These are phyloP conservation scores for Hyles lineata DNA, from an alignment of 2,888 invertebrate species.

Conservation along the genomic window DNA sequence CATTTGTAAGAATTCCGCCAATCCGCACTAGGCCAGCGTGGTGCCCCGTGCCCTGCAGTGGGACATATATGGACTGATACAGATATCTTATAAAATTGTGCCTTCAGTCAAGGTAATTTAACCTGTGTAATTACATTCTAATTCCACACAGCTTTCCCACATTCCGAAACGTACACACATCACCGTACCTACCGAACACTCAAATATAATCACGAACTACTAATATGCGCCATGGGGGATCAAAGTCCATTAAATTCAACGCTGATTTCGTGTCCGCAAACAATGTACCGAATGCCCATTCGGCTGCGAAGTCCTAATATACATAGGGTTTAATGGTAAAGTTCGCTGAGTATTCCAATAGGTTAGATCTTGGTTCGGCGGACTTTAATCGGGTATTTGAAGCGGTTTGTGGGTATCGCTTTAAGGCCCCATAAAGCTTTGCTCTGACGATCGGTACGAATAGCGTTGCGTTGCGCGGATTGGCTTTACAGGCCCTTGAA, in stretches of 20 bases:
- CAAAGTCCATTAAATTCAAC: conserved; percentile 8
- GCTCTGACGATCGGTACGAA: too few species aligned
- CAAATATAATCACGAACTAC: conserved; percentile 18
- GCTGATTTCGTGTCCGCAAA: conserved; percentile 27
- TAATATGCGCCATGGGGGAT: not conserved
- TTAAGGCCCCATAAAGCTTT: not conserved
- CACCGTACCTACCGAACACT: not conserved
- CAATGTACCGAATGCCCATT: conserved; percentile 32
- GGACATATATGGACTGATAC: too few species aligned
- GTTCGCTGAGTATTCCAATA: conserved; percentile 13
- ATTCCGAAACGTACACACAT: not conserved
- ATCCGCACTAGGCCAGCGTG: too few species aligned
- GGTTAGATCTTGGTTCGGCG: not conserved
- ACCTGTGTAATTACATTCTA: not conserved
- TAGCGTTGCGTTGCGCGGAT: too few species aligned
- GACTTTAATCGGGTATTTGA: not conserved
- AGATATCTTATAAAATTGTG: not conserved
- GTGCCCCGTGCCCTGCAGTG: too few species aligned
- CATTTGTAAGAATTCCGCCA: too few species aligned
- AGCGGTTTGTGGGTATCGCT: not conserved
- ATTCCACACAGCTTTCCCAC: not conserved
- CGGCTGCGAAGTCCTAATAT: conserved; percentile 30
- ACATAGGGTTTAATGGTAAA: conserved; percentile 31
- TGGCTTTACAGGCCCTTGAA: too few species aligned
- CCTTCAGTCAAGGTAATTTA: not conserved